Conservation (phyloP, 2,113 vertebrate species). For the Elephas maximus region DNA sequence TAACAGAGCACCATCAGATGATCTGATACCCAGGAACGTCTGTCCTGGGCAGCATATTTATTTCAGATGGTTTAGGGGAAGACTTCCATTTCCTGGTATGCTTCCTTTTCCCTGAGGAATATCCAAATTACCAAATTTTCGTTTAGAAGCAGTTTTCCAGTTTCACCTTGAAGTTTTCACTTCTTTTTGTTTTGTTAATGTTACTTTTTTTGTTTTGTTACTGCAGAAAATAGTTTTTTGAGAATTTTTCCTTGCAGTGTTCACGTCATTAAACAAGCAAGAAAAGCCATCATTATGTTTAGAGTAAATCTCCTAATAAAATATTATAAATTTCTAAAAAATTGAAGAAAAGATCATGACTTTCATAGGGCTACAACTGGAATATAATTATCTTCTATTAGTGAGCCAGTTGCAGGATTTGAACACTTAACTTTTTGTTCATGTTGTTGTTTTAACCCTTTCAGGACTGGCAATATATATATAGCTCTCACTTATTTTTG, state of each 20-base stretch:
- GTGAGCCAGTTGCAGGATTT: not conserved
- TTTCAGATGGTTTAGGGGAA: not conserved
- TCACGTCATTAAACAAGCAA: not conserved
- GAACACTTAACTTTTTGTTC: not conserved
- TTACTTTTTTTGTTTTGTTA: not conserved
- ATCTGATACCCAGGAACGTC: not conserved
- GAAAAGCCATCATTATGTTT: not conserved
- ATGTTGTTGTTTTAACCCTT: not conserved
- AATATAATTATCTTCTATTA: conserved; percentile 3
- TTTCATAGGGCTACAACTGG: conserved; percentile 19
- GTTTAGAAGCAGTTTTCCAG: not conserved
- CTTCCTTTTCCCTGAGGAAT: not conserved
- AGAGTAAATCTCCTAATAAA: not conserved
- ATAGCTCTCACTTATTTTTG: too few relatives aligned
- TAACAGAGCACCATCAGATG: not conserved
- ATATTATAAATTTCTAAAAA: not conserved
- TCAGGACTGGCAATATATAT: too few relatives aligned
- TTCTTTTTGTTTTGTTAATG: not conserved
- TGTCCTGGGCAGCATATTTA: not conserved
- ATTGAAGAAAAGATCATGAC: not conserved
- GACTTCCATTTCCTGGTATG: not conserved
- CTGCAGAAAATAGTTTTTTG: not conserved
- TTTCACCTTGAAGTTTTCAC: not conserved
- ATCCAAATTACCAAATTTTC: not conserved
- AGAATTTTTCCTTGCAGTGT: not conserved